Conservation (phyloP, 2,113 vertebrate species). For the Dromas ardeola region DNA sequence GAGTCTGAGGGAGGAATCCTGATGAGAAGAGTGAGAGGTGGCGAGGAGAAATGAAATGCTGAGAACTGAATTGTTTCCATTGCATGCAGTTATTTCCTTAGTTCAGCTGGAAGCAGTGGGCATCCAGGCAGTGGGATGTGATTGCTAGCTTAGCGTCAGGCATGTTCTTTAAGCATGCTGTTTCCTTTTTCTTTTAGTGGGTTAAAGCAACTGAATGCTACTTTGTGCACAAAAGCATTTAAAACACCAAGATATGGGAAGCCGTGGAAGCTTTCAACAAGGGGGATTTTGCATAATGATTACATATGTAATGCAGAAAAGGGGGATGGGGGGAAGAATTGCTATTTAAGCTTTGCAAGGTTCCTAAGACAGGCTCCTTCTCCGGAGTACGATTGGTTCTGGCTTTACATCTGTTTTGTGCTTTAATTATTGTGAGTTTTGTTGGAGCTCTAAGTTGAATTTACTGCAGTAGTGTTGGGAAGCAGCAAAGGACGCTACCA, state of each 20-base stretch:
- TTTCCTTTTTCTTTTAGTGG: neutral
- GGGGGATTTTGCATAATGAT: neutral
- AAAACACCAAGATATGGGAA: neutral
- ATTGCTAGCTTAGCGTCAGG: conserved; percentile 21
- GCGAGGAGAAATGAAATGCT: neutral
- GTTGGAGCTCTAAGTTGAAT: neutral
- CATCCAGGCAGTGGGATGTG: conserved; percentile 51
- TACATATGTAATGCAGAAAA: neutral
- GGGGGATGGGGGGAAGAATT: neutral
- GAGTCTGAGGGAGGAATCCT: conserved; percentile 52
- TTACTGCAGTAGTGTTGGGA: neutral
- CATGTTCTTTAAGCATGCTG: neutral
- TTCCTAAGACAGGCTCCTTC: neutral
- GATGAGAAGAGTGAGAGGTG: conserved; percentile 50
- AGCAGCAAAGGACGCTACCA: neutral
- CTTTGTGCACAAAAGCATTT: neutral
- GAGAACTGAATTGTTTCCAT: neutral
- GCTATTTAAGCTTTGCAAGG: neutral
- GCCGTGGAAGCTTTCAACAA: neutral
- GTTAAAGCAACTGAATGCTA: neutral
- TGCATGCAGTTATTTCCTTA: neutral
- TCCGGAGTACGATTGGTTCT: neutral
- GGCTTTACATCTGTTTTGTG: neutral
- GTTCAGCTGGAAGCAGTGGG: conserved; percentile 44
- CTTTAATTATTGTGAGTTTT: neutral